Evolutionary conservation across 2,113 vertebrate genomes (phyloP).

Genomic region (Nerophis ophidion): DNA sequence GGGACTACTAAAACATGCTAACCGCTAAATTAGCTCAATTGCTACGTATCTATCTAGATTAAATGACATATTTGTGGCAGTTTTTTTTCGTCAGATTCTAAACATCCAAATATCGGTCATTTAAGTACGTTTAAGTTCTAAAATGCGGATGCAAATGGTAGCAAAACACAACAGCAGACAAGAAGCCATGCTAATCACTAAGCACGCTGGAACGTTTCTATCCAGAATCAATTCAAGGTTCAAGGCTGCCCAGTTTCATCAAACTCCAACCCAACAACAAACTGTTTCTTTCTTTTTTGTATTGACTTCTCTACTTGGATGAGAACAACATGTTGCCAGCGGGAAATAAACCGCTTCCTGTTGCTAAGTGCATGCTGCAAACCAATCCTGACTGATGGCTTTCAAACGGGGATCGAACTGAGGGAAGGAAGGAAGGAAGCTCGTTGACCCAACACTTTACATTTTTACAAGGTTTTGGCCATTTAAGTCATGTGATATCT

Average conservation of each 20-base stretch:
- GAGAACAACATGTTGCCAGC: slow-evolving; percentile 1
- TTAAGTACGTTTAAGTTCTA: too few species aligned
- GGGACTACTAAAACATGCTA: too few species aligned
- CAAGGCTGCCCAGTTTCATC: too few species aligned
- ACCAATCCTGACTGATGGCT: slow-evolving; percentile 1
- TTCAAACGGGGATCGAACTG: neutral
- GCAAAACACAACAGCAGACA: too few species aligned
- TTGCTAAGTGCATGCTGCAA: slow-evolving; percentile 4
- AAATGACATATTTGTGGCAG: neutral
- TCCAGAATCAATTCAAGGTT: too few species aligned
- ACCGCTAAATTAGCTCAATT: too few species aligned
- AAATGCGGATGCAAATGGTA: too few species aligned
- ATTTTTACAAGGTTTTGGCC: neutral
- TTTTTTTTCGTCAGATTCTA: neutral
- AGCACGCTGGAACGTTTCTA: too few species aligned
- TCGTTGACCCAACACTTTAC: neutral
- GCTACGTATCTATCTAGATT: too few species aligned
- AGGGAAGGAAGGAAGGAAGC: neutral
- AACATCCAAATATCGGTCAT: too few species aligned
- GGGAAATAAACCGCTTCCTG: slow-evolving; percentile 4
- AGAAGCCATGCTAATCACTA: too few species aligned
- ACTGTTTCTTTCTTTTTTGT: neutral
- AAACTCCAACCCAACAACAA: too few species aligned
- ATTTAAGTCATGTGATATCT: neutral
- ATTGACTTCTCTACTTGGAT: neutral